Base-by-base conservation (phyloP, 2,888 invertebrate species). In the Enchytraeus crypticus region DNA sequence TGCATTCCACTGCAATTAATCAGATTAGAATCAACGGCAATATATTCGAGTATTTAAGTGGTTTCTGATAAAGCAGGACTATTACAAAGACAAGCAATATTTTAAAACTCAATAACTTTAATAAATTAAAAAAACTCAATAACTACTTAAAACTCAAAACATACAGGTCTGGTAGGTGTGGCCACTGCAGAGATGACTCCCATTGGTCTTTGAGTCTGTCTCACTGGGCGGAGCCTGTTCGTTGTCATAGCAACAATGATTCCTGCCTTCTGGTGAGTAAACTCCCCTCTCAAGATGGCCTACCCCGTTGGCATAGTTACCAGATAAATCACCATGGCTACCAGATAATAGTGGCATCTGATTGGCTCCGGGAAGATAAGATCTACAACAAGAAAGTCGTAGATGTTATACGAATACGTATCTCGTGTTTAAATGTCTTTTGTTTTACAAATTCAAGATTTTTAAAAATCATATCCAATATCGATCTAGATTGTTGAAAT, bases 31-130 rank as follows among this genome's bases (percentile, higher is more conserved):
- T n/a, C n/a, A n/a, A n/a, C n/a, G n/a, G n/a, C n/a, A n/a, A n/a
- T n/a, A n/a, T n/a, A n/a, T n/a, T n/a, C n/a, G n/a, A n/a, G n/a
- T n/a, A n/a, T n/a, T n/a, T n/a, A n/a, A n/a, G n/a, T n/a, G n/a
- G n/a, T n/a, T n/a, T n/a, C n/a, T n/a, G n/a, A n/a, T n/a, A n/a
- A n/a, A n/a, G n/a, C n/a, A n/a, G n/a, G n/a, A n/a, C n/a, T n/a
- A n/a, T n/a, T n/a, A n/a, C n/a, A n/a, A n/a, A n/a, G n/a, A n/a
- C n/a, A n/a, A n/a, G n/a, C n/a, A n/a, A n/a, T n/a, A n/a, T n/a
- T n/a, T n/a, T 27, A 45, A 47, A 30, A 75, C 85, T 85, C 5
- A 14, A 33, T 33, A 21, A 54, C 1, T 5, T 33, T 32, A 54
- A 30, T 23, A 38, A 5, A 23, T 5, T 18, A 23, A 26, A 5